phyloP scores from a whole-genome alignment of 2,113 vertebrate genomes.

The Merops nubicus region DNA sequence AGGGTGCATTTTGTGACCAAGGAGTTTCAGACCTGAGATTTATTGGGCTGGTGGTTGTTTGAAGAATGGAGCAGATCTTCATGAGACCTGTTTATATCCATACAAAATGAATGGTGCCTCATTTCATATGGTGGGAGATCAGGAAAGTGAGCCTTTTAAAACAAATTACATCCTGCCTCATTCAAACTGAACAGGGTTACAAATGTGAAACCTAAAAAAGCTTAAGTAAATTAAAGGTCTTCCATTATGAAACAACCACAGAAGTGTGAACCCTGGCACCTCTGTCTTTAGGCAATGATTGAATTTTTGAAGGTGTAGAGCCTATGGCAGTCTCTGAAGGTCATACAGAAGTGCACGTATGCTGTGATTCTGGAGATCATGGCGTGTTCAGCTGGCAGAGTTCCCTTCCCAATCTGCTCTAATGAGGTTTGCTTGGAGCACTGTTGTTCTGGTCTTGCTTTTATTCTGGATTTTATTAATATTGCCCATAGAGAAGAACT shows the following conservation, averaged over 20 bases:
- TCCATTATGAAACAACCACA: neutral
- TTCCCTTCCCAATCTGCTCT: neutral
- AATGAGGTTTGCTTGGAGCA: neutral
- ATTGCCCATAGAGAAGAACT: neutral
- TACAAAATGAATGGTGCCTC: neutral
- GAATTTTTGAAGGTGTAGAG: neutral
- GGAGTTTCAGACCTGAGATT: neutral
- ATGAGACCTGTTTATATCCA: neutral
- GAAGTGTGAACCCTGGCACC: neutral
- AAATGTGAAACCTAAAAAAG: neutral
- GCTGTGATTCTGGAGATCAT: neutral
- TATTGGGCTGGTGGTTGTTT: neutral
- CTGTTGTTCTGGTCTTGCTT: neutral
- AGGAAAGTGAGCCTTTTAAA: neutral
- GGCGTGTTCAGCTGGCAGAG: neutral
- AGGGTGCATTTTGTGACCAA: neutral
- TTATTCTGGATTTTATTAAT: neutral
- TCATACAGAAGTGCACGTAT: accelerated
- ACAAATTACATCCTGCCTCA: neutral
- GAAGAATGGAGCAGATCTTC: neutral
- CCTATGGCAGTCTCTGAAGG: neutral
- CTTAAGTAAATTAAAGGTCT: neutral
- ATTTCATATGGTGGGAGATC: neutral
- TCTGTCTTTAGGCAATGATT: neutral
- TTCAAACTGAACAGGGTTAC: neutral